These are phyloP conservation scores for Lepidocyrtoides sp. DNA, from an alignment of 2,888 invertebrate genomes.

Conservation along the genomic window DNA sequence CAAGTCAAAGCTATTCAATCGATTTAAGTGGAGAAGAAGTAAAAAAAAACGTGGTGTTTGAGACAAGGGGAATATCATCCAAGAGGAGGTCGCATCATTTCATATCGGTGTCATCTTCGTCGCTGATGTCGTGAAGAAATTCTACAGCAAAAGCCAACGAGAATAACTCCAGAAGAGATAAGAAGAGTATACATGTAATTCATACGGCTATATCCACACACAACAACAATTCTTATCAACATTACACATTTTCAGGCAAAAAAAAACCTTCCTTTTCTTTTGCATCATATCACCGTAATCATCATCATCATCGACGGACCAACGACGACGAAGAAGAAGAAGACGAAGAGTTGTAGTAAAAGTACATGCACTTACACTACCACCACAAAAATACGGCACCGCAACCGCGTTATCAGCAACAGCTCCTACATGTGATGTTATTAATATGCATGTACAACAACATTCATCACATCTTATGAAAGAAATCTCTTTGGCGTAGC, in stretches of 20 bases:
- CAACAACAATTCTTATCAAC: slow-evolving; percentile 71
- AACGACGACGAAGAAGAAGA: slow-evolving; percentile 8
- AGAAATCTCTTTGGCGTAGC: slow-evolving; percentile 34
- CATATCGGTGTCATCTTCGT: slow-evolving; percentile 29
- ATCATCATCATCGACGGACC: slow-evolving; percentile 32
- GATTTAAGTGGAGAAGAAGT: background rate
- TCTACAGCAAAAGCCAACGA: slow-evolving; percentile 10
- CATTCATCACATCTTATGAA: slow-evolving; percentile 55
- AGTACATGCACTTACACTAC: slow-evolving; percentile 3
- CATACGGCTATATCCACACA: slow-evolving; percentile 4
- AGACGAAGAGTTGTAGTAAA: slow-evolving; percentile 8
- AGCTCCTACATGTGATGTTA: slow-evolving; percentile 52
- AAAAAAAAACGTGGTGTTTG: slow-evolving; percentile 26
- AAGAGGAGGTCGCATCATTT: slow-evolving; percentile 44
- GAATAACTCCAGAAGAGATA: background rate
- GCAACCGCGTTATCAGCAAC: slow-evolving; percentile 44
- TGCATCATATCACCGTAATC: slow-evolving; percentile 14
- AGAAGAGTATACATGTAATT: slow-evolving; percentile 7
- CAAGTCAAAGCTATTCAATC: slow-evolving; percentile 21
- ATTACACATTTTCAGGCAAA: slow-evolving; percentile 54
- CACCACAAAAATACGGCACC: background rate
- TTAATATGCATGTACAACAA: slow-evolving; percentile 59
- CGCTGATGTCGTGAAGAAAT: background rate
- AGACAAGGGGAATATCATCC: slow-evolving; percentile 13
- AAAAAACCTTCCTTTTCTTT: slow-evolving; percentile 58